Evolutionary conservation across 2,888 invertebrate species (phyloP).

Genomic region (Mechanitis messenoides): DNA sequence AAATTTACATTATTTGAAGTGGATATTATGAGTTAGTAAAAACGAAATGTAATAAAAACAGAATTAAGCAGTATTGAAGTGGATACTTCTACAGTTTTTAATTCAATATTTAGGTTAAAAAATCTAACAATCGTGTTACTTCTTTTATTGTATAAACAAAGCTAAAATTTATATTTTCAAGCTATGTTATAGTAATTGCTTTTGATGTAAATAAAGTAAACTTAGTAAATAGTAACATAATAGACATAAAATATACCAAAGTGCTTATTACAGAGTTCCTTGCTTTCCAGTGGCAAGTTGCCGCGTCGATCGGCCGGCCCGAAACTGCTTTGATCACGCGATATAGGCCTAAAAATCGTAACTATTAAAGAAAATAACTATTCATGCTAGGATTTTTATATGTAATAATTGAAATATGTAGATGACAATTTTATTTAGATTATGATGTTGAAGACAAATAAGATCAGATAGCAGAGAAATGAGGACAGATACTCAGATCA

Average conservation of each 20-base stretch:
- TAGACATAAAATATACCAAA: conserved; percentile 9
- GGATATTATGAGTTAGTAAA: too few species aligned
- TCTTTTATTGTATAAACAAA: too few species aligned
- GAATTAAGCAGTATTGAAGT: too few species aligned
- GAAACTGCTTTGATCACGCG: conserved; percentile 62
- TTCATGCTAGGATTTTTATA: neutral
- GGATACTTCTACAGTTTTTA: too few species aligned
- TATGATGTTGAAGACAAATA: too few species aligned
- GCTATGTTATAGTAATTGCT: neutral
- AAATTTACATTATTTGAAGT: too few species aligned
- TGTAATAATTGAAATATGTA: neutral
- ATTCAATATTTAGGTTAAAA: too few species aligned
- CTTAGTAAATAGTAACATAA: conserved; percentile 4
- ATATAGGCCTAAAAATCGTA: conserved; percentile 38
- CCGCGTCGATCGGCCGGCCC: conserved; percentile 44
- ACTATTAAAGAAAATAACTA: neutral
- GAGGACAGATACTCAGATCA: too few species aligned
- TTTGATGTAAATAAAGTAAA: conserved; percentile 4
- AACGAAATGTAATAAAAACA: too few species aligned
- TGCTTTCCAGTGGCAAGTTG: conserved; percentile 25
- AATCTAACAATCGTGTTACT: too few species aligned
- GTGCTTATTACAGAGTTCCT: conserved; percentile 27
- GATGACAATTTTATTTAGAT: too few species aligned
- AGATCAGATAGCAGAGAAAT: too few species aligned
- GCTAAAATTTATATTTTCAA: neutral